Evolutionary conservation across 2,888 invertebrate genomes (phyloP).

Genomic region (Rhamnusium bicolor): DNA sequence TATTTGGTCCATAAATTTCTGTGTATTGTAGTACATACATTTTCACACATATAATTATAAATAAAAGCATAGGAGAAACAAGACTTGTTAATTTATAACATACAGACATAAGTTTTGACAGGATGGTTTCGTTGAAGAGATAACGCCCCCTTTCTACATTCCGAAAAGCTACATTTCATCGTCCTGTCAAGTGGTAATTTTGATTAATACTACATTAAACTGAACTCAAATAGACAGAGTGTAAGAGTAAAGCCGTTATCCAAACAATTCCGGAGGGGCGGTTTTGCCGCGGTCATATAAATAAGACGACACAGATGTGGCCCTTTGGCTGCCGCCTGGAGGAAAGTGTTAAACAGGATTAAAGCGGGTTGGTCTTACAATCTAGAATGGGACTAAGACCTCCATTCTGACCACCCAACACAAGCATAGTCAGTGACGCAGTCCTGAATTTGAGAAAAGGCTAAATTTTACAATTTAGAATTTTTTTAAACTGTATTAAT

Average conservation of each 20-base stretch:
- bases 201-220: constrained; percentile 38
- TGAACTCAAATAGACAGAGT: constrained; percentile 34
- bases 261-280: constrained; percentile 40
- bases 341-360: constrained; percentile 56
- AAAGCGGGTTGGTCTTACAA: constrained; percentile 40
- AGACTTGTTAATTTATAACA: background rate
- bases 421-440: background rate
- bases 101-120: constrained; percentile 2
- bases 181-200: constrained; percentile 35
- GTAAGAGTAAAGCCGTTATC: constrained; percentile 31
- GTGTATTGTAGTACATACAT: too few species aligned
- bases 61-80: too few species aligned
- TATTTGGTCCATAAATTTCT: too few species aligned
- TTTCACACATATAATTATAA: too few species aligned
- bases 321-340: constrained; percentile 39
- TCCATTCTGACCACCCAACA: background rate
- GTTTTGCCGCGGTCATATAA: constrained; percentile 55
- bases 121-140: background rate
- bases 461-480: too few species aligned
- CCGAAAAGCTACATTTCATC: constrained; percentile 32
- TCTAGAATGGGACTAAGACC: constrained; percentile 10
- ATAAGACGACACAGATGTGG: constrained; percentile 59
- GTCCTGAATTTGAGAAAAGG: background rate
- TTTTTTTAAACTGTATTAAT: too few species aligned
- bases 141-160: constrained; percentile 4